phyloP scores from a whole-genome alignment of 2,797 vertebrate species.

The Tapirus indicus region DNA sequence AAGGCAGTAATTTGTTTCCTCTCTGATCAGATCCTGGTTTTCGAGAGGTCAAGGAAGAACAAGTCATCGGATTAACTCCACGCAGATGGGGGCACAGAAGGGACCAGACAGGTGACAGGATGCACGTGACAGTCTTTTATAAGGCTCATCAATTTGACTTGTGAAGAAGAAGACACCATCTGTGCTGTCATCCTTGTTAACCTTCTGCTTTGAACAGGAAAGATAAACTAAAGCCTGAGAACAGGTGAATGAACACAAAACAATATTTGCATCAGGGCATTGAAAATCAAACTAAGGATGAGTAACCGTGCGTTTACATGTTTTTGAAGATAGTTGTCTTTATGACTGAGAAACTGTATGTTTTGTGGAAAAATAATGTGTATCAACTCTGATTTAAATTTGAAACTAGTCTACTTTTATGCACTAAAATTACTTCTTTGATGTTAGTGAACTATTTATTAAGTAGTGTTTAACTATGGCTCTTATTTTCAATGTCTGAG shows the following conservation, averaged over 20 bases:
- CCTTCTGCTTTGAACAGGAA: background rate
- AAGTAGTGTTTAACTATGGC: background rate
- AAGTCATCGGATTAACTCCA: background rate
- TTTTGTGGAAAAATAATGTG: background rate
- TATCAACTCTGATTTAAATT: slow-evolving; percentile 1
- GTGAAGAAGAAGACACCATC: slow-evolving; percentile 48
- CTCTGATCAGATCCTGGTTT: background rate
- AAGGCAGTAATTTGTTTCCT: background rate
- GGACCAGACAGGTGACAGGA: slow-evolving; percentile 36
- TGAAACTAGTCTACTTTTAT: slow-evolving; percentile 19
- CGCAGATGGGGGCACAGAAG: slow-evolving; percentile 68
- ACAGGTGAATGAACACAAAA: background rate
- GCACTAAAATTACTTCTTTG: slow-evolving; percentile 5
- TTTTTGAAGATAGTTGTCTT: background rate
- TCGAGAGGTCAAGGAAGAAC: slow-evolving; percentile 15
- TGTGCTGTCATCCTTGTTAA: slow-evolving; percentile 52
- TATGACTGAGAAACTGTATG: background rate
- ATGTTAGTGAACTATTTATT: slow-evolving; percentile 35
- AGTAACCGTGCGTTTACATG: background rate
- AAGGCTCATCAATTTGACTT: slow-evolving; percentile 47
- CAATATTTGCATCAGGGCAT: background rate
- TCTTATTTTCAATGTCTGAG: slow-evolving; percentile 48
- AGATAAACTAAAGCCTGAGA: background rate
- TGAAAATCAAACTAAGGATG: slow-evolving; percentile 1
- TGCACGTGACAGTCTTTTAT: slow-evolving; percentile 12